Evolutionary conservation across 2,797 vertebrate genomes (phyloP).

Genomic region (Decapterus maruadsi): DNA sequence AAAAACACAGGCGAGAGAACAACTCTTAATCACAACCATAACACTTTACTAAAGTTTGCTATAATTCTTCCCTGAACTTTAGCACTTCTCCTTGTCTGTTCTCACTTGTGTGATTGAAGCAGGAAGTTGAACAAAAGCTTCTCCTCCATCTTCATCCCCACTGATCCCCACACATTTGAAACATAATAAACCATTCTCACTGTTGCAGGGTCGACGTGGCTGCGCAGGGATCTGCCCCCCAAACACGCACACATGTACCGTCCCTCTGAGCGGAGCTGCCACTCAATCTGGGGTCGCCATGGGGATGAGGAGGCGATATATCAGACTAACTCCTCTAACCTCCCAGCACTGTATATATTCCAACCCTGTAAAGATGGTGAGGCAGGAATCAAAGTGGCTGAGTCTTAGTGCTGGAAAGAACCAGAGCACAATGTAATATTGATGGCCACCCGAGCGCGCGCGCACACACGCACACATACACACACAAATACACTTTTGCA

Average conservation of each 20-base stretch:
- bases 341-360: constrained; percentile 46
- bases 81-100: constrained; percentile 32
- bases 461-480: constrained; percentile 22
- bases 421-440: constrained; percentile 79
- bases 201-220: constrained; percentile 48
- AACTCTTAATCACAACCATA: background rate
- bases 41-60: constrained; percentile 40
- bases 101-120: constrained; percentile 46
- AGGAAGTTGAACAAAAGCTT: constrained; percentile 32
- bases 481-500: constrained; percentile 17
- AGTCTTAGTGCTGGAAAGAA: constrained; percentile 71
- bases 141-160: constrained; percentile 34
- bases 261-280: constrained; percentile 62
- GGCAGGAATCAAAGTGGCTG: constrained; percentile 72
- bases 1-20: background rate
- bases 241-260: constrained; percentile 39
- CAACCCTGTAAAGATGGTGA: constrained; percentile 48
- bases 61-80: constrained; percentile 44
- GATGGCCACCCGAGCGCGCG: constrained; percentile 71
- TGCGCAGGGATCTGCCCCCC: constrained; percentile 58
- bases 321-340: constrained; percentile 57
- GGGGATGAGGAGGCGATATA: constrained; percentile 54
- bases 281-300: constrained; percentile 62
- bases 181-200: constrained; percentile 54
- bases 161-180: constrained; percentile 40